Conservation (phyloP, 2,113 vertebrate genomes). For the Oophaga pumilio region DNA sequence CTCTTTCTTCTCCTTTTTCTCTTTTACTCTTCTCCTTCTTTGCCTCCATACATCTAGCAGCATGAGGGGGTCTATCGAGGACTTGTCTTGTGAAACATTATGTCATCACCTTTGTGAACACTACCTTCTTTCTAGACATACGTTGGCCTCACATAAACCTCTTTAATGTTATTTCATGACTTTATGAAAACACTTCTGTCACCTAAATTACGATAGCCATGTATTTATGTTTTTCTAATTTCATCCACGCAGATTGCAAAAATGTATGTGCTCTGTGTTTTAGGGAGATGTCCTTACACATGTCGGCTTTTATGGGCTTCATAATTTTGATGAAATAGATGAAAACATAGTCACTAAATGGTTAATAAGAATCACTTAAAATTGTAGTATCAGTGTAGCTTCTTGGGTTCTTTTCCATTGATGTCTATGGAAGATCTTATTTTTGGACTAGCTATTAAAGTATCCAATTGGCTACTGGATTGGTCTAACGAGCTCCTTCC, state of each 20-base stretch:
- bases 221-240: background rate
- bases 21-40: background rate
- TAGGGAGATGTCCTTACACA: background rate
- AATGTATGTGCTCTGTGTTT: too few relatives aligned
- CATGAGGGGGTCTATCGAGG: background rate
- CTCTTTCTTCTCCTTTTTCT: background rate
- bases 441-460: too few relatives aligned
- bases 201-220: background rate
- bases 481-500: too few relatives aligned
- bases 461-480: too few relatives aligned
- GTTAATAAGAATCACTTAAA: too few relatives aligned
- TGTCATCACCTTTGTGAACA: background rate
- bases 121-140: background rate
- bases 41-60: background rate
- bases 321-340: too few relatives aligned
- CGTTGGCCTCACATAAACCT: background rate
- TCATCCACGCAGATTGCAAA: background rate
- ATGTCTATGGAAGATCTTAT: too few relatives aligned
- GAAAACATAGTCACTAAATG: background rate
- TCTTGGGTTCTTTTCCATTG: too few relatives aligned
- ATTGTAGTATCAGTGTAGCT: too few relatives aligned
- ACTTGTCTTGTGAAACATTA: constrained; percentile 6
- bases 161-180: background rate
- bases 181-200: background rate
- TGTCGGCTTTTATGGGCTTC: background rate